Percentiles rank a stretch among this genome's conserved stretches.
Evolutionary conservation across 2,113 vertebrate species (phyloP).

Genomic region (Prunella himalayana): DNA sequence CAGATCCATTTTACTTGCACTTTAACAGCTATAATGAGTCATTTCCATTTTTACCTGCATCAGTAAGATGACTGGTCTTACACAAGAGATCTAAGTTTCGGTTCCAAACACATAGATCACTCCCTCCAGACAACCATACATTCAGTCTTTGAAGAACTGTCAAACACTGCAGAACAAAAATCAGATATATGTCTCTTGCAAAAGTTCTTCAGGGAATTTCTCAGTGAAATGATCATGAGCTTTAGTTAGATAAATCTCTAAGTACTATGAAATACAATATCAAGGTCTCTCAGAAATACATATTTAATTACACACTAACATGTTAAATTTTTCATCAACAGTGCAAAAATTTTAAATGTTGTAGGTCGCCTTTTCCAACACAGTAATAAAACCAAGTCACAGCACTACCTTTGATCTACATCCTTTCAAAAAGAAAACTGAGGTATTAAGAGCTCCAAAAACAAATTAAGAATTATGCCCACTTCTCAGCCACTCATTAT

Average conservation of each 20-base stretch:
- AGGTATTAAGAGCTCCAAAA: background rate
- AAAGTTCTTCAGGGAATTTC: slow-evolving; percentile 49
- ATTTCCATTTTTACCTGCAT: slow-evolving; percentile 82
- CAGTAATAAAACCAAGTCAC: background rate
- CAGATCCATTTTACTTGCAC: slow-evolving; percentile 42
- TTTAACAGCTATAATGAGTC: slow-evolving; percentile 40
- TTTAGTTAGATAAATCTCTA: background rate
- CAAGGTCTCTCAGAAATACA: background rate
- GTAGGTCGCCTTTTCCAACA: background rate
- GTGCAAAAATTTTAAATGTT: background rate
- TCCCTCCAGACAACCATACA: slow-evolving; percentile 88
- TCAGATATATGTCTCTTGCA: slow-evolving; percentile 11
- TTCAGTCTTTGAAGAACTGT: slow-evolving; percentile 83
- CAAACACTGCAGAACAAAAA: slow-evolving; percentile 82
- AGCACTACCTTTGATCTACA: background rate
- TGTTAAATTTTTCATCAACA: background rate
- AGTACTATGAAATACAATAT: background rate
- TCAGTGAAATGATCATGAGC: background rate
- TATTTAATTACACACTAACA: background rate
- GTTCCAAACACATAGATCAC: slow-evolving; percentile 91
- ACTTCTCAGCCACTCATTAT: background rate
- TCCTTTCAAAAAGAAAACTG: background rate
- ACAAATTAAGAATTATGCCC: background rate
- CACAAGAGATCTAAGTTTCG: slow-evolving; percentile 86
- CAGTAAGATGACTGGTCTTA: slow-evolving; percentile 81